A percentile compares a stretch with the other conserved stretches of the same genome.
These are phyloP conservation scores for Bombycilla garrulus DNA, from an alignment of 2,113 vertebrate species.

Conservation along the genomic window DNA sequence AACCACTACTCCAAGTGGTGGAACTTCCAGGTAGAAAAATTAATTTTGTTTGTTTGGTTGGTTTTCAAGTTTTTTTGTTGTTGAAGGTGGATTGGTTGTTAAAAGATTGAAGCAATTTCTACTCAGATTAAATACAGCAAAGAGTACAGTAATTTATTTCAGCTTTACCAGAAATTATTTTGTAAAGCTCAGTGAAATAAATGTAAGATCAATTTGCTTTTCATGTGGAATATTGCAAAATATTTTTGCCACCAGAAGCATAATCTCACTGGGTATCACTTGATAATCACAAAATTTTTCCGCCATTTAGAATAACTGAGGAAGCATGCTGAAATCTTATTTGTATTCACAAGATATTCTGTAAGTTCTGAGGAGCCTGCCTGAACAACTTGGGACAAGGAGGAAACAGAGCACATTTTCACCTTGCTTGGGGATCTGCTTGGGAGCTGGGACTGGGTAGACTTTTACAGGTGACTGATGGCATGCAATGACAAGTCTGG, in stretches of 20 bases:
- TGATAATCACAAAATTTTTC: not conserved
- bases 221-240: rapidly evolving
- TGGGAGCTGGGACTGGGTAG: not conserved
- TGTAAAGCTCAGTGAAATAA: not conserved
- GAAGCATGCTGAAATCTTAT: not conserved
- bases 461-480: not conserved
- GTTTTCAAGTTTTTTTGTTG: not conserved
- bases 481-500: not conserved
- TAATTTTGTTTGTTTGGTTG: not conserved
- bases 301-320: not conserved
- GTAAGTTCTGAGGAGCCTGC: not conserved
- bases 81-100: not conserved
- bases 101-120: not conserved
- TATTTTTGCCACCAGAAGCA: not conserved
- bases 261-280: not conserved
- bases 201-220: not conserved
- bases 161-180: not conserved
- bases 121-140: not conserved
- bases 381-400: not conserved
- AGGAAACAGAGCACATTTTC: not conserved
- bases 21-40: not conserved
- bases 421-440: not conserved
- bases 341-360: not conserved
- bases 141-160: not conserved
- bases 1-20: not conserved